Evolutionary conservation across 2,888 invertebrate species (phyloP), one percentile per base, ranked within the genome.

Genomic region (Oscheius sp.): DNA sequence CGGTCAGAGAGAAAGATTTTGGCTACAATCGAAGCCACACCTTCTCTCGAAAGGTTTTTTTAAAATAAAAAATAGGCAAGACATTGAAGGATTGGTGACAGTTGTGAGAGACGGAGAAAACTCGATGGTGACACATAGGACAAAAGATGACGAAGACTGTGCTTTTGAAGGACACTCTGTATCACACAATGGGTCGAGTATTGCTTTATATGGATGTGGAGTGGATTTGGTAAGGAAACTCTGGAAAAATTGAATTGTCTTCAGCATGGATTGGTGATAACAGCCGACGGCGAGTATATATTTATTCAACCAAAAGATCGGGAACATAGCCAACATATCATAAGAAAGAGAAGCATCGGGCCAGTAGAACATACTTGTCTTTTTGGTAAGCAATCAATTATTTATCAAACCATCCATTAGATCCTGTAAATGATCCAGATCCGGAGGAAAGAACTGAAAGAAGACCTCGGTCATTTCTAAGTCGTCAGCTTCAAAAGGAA

Each of bases 121-220:
- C 1, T 61, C 68, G 14, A 54, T 59, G 17, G 50, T 67, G 45
- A 38, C 41, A 4, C 59, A 59, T 61, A 66, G 49, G 33, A 47
- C 44, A 14, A 17, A 64, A 44, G 41, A 72, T 14, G 80, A 79
- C 14, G 22, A 66, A 44, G 33, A 74, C 14, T 81, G 81, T 59
- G 72, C 79, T 14, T 82, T 72, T 57, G 72, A 74, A 56, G 82
- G 82, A 17, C 30, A 59, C 17, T 68, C 73, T 1, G 22, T 67
- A 8, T 28, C 45, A 3, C 68, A 74, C 51, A 71, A 71, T 30
- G 67, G 69, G 33, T 73, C 77, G 5, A 67, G 30, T 4, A 73
- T 82, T 32, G 74, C 79, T 12, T 64, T 82, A 2, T 71, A 73
- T 28, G 82, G 82, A 14, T 82, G 82, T 67, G 80, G 73, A 24